Base-by-base conservation (phyloP, 2,797 vertebrate genomes). In the Ibycter americanus region DNA sequence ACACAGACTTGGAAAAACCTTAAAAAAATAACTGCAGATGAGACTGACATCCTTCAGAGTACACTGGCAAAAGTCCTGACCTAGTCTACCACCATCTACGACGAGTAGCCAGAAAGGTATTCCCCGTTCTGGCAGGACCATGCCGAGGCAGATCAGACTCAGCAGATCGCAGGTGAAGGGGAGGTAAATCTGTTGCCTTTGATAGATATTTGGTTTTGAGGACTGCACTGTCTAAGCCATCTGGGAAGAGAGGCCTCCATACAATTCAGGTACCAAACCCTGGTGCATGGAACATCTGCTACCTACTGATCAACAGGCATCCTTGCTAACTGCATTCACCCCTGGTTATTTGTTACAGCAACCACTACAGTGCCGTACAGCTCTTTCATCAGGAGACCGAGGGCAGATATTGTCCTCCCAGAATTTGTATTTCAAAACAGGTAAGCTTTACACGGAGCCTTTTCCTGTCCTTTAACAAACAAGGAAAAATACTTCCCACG, bases 401-500 rank as follows among this genome's bases (percentile, higher is more conserved):
- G 47, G 25, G 25, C 65, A 83, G 27, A 59, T 13, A 49, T 5
- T 27, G 44, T 36, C n/a, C 61, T 86, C 40, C 36, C 16, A 67
- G 11, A 55, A 83, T 46, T 49, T 52, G 18, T 38, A 19, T 63
- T 97, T 94, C 68, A 61, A 74, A 78, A 59, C 17, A 67, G 16
- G 26, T 21, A 76, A 36, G 22, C 8, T 89, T 71, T 14, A 67
- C 25, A 29, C 6, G 13, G 25, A 66, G 14, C 34, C 49, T 81
- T 55, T 52, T 72, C 22, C 36, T 29, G 4, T 26, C 19, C 23
- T 92, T 63, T 38, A 55, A 47, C 22, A 78, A 83, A 55, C 20
- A 62, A 70, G 31, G 6, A 7, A 14, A 62, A 87, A 32, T 2
- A 0, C 26, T 58, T 52, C 21, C 51, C 34, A 47, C 0, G 0